A percentile compares a stretch with the other conserved stretches of the same genome.
Conservation (phyloP, 1,140 invertebrate species). For the Radopholus similis region DNA sequence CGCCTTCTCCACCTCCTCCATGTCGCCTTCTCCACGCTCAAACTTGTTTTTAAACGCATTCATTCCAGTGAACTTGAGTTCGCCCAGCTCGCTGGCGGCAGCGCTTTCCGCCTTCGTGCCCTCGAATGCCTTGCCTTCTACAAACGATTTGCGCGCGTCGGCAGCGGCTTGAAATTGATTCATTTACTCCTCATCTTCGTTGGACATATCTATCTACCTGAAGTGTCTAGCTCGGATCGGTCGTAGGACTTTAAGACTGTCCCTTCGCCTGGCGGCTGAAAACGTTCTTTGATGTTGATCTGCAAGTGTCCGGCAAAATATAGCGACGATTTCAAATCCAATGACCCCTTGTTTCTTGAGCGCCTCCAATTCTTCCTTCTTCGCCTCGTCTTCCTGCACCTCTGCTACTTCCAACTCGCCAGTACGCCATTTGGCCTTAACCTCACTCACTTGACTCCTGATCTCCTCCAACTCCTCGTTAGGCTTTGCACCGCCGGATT, state of each 20-base stretch:
- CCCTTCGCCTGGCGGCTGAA: slow-evolving; percentile 8
- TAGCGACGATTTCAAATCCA: slow-evolving; percentile 10
- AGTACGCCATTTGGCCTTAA: slow-evolving; percentile 60
- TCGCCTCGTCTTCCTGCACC: slow-evolving; percentile 33
- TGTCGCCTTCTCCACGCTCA: slow-evolving; percentile 47
- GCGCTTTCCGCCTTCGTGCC: background rate
- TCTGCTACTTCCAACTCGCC: slow-evolving; percentile 57
- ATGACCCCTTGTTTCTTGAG: slow-evolving; percentile 26
- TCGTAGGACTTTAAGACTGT: slow-evolving; percentile 41
- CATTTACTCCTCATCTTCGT: slow-evolving; percentile 22
- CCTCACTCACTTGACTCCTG: slow-evolving; percentile 49
- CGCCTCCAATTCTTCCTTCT: slow-evolving; percentile 53
- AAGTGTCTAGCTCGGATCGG: slow-evolving; percentile 39
- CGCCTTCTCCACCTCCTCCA: slow-evolving; percentile 29
- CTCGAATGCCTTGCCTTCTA: slow-evolving; percentile 2
- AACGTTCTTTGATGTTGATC: slow-evolving; percentile 13
- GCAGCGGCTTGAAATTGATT: background rate
- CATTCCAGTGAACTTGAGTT: slow-evolving; percentile 38
- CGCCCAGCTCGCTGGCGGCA: slow-evolving; percentile 3
- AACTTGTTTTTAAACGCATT: slow-evolving; percentile 55
- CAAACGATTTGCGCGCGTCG: slow-evolving; percentile 15
- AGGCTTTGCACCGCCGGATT: slow-evolving; percentile 28
- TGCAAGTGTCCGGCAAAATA: slow-evolving; percentile 9
- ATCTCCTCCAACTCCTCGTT: slow-evolving; percentile 48
- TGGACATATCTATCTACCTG: slow-evolving; percentile 26